Evolutionary conservation across 2,888 invertebrate species (phyloP).

Genomic region (Cheilosia scutellata): DNA sequence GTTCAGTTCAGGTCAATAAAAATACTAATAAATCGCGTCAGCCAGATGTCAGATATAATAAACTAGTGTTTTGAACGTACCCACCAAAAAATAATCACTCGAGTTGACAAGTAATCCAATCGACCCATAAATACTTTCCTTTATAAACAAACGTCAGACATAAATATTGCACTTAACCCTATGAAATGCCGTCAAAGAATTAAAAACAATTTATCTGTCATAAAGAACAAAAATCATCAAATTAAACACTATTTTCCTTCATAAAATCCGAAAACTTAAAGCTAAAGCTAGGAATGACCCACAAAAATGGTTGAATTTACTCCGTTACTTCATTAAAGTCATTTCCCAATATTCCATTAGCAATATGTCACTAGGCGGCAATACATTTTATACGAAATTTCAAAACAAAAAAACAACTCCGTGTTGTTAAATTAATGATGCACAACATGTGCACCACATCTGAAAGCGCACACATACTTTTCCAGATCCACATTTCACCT

Average conservation of each 20-base stretch:
- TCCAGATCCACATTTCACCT: constrained; percentile 50
- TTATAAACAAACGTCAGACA: too few relatives aligned
- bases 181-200: too few relatives aligned
- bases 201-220: too few relatives aligned
- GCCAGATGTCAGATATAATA: too few relatives aligned
- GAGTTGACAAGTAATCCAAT: too few relatives aligned
- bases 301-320: constrained; percentile 2
- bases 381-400: constrained; percentile 28
- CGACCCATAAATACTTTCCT: too few relatives aligned
- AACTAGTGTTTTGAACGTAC: too few relatives aligned
- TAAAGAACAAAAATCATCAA: too few relatives aligned
- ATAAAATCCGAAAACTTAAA: background rate
- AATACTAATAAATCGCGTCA: too few relatives aligned
- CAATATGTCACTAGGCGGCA: constrained; percentile 16
- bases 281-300: background rate
- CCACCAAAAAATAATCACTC: too few relatives aligned
- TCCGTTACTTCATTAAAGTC: constrained; percentile 19
- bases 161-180: too few relatives aligned
- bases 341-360: constrained; percentile 21
- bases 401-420: constrained; percentile 27
- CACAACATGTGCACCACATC: constrained; percentile 50
- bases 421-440: constrained; percentile 33
- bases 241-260: background rate
- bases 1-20: too few relatives aligned
- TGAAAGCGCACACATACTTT: constrained; percentile 24